Conservation (phyloP, 2,113 vertebrate genomes). For the Aplodontia rufa region DNA sequence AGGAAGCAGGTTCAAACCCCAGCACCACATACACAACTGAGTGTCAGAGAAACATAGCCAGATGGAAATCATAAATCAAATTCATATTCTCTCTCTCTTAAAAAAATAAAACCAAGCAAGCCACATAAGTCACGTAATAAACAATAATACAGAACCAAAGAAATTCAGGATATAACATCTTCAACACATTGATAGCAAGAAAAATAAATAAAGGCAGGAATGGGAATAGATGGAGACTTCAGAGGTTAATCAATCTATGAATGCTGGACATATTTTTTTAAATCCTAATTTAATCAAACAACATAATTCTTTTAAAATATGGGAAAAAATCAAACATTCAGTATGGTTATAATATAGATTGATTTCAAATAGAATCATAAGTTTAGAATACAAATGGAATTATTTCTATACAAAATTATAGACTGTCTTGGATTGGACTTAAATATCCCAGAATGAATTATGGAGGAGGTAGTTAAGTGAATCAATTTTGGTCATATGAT, state of each 20-base stretch:
- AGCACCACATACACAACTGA: no score
- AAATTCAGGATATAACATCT: neutral
- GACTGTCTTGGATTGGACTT: neutral
- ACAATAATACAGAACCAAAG: neutral
- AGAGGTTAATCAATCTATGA: neutral
- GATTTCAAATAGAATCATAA: neutral
- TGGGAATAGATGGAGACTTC: neutral
- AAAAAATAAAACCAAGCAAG: no score
- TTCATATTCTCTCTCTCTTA: no score
- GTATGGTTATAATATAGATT: neutral
- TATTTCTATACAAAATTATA: neutral
- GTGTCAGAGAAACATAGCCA: no score
- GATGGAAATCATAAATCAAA: no score
- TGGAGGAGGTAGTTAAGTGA: neutral
- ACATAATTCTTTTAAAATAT: neutral
- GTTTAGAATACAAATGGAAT: neutral
- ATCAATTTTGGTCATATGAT: neutral
- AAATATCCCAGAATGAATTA: neutral
- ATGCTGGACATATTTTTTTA: neutral
- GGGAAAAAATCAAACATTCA: neutral
- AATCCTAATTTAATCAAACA: neutral
- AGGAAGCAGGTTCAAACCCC: no score
- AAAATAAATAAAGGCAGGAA: neutral
- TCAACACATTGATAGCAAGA: neutral
- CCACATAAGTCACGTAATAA: neutral